Conservation (phyloP, 2,113 vertebrate genomes). For the Misgurnus anguillicaudatus region DNA sequence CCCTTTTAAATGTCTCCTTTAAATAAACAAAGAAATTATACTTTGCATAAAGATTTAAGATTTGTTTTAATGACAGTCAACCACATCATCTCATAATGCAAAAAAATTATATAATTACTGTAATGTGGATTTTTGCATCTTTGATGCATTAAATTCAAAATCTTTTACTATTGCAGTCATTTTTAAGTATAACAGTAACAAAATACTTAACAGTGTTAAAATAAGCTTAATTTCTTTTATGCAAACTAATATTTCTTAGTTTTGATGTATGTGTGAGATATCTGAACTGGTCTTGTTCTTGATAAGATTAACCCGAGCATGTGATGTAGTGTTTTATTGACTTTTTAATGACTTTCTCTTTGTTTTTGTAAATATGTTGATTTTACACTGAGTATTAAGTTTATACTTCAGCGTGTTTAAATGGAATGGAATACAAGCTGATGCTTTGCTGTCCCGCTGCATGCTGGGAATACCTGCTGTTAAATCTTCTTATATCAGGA, state of each 20-base stretch:
- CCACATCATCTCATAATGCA: too few species aligned
- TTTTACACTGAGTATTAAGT: constrained; percentile 1
- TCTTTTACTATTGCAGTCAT: too few species aligned
- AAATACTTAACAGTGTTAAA: too few species aligned
- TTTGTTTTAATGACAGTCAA: too few species aligned
- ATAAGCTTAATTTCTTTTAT: too few species aligned
- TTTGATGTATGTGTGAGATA: neutral
- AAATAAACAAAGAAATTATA: too few species aligned
- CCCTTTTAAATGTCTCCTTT: too few species aligned
- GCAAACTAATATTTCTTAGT: neutral
- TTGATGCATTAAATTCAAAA: too few species aligned
- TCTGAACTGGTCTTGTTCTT: neutral
- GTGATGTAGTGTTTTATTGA: neutral
- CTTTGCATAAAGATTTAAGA: too few species aligned
- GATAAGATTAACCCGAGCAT: neutral
- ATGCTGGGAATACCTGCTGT: constrained; percentile 35
- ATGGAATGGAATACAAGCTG: constrained; percentile 36
- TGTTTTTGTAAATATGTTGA: constrained; percentile 44
- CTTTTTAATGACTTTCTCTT: constrained; percentile 10
- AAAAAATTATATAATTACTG: too few species aligned
- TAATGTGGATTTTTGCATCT: too few species aligned
- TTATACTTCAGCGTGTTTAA: constrained; percentile 17
- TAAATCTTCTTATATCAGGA: constrained; percentile 23
- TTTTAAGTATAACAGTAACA: too few species aligned
- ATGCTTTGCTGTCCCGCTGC: constrained; percentile 37